phyloP scores from a whole-genome alignment of 2,113 vertebrate species.

The Apodemus speciosus region DNA sequence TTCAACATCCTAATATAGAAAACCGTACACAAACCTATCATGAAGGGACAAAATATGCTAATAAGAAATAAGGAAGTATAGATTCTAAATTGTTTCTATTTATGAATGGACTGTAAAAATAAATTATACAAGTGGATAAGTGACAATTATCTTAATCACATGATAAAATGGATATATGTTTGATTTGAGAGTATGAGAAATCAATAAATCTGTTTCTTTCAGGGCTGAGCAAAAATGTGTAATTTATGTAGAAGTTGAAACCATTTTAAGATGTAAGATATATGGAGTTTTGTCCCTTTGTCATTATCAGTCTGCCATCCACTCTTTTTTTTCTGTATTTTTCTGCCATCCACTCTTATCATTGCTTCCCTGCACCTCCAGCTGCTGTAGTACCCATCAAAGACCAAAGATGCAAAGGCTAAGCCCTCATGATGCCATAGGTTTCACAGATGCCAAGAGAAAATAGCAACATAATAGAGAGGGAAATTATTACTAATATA shows the following conservation, averaged over 20 bases:
- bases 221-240: background rate
- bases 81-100: constrained; percentile 51
- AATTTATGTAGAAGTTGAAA: background rate
- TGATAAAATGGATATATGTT: background rate
- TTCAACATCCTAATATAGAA: constrained; percentile 38
- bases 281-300: background rate
- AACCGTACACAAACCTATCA: constrained; percentile 30
- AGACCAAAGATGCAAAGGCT: background rate
- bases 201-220: background rate
- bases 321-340: no score
- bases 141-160: constrained; percentile 20
- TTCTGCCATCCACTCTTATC: background rate
- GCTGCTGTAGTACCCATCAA: background rate
- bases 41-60: constrained; percentile 16
- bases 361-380: background rate
- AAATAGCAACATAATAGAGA: background rate
- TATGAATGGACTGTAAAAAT: constrained; percentile 47
- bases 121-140: constrained; percentile 19
- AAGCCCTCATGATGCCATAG: background rate
- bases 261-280: background rate
- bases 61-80: constrained; percentile 29
- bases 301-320: background rate
- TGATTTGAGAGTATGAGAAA: constrained; percentile 22
- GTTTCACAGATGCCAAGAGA: background rate
- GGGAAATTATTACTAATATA: background rate